Base-by-base conservation (phyloP, 2,888 invertebrate species). In the Junonia oenone region DNA sequence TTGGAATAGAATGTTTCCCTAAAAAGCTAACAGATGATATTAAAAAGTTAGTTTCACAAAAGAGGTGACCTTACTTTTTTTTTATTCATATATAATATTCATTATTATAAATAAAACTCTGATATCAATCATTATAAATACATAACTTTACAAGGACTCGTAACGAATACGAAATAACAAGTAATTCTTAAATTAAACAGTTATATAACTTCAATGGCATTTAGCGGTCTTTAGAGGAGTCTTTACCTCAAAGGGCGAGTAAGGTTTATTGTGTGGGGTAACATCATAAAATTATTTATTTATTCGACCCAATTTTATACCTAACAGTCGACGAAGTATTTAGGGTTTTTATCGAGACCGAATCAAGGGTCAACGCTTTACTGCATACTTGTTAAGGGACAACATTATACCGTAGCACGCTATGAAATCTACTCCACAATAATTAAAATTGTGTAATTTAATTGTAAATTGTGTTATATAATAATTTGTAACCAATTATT, bases 291-390 rank as follows among this genome's bases (percentile, higher is more conserved):
- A 83, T 83, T 83, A 83, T 84, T 83, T 84, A 84, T 85, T 85
- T 84, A 86, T 83, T 81, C 79, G 83, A 82, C 84, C 86, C 78
- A 83, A 83, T 86, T 87, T 76, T 76, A 71, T 75, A 80, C 76
- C 78, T 83, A 78, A 75, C 77, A 76, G 78, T 78, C 83, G 78
- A 83, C 83, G 82, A 86, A 83, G 84, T 83, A 85, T 84, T 85
- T 84, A 69, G 83, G 78, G 75, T 75, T 56, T 78, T 87, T 87
- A 87, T 86, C 85, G 79, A 78, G 78, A 83, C 77, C 76, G 74
- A 83, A 85, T 85, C 85, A 77, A 79, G 83, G 85, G 86, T 84
- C 83, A 83, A 78, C 73, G 83, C 73, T 85, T 82, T 80, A 78
- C 78, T 78, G 76, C 76, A 81, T 83, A 80, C 79, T 80, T 75